These are phyloP conservation scores for Zoanthus sansibaricus DNA, from an alignment of 92 coral and sea anemone species.

Conservation along the genomic window DNA sequence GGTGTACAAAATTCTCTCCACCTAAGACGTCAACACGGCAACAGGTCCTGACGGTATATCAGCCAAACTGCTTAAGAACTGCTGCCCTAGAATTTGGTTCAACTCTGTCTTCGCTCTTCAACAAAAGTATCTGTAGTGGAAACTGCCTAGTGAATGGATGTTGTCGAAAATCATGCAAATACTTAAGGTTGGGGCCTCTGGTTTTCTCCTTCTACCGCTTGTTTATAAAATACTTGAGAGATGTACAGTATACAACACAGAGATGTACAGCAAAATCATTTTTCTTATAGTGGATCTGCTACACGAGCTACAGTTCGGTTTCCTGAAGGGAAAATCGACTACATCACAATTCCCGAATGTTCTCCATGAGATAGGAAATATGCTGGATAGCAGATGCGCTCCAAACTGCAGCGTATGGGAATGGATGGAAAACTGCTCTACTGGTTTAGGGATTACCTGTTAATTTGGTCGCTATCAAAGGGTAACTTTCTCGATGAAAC, in stretches of 20 bases:
- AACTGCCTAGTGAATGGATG: constrained; percentile 23
- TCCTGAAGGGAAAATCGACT: no score
- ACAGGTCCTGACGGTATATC: no score
- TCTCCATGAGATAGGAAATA: no score
- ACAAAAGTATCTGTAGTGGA: neutral
- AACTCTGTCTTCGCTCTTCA: constrained; percentile 6
- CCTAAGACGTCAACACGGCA: no score
- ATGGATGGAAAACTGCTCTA: no score
- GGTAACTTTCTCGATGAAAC: no score
- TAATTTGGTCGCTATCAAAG: no score
- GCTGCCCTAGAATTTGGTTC: neutral
- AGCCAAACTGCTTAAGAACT: neutral
- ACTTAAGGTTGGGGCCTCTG: constrained; percentile 28
- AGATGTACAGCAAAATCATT: neutral
- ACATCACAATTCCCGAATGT: no score
- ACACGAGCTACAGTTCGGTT: neutral
- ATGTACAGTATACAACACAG: no score
- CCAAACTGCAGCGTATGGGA: no score
- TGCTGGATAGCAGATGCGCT: no score
- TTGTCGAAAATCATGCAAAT: constrained; percentile 26
- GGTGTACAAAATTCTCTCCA: neutral
- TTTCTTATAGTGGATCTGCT: neutral
- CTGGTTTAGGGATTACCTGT: no score
- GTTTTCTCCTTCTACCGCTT: neutral
- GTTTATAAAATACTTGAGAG: constrained; percentile 36